phyloP scores from a whole-genome alignment of 2,888 invertebrate genomes.

The Heteropelma amictum region DNA sequence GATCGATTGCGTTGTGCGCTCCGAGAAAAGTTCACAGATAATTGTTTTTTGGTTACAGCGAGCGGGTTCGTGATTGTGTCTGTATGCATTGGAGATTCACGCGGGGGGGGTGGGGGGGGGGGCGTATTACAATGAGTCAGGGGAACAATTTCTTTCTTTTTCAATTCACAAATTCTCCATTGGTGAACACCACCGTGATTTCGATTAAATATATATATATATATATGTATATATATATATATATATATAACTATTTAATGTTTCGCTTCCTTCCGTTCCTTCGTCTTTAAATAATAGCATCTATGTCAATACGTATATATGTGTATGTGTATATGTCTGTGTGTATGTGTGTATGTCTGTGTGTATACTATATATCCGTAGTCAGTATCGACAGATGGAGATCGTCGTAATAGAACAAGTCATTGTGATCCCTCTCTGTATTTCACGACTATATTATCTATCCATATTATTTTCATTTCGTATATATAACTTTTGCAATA shows the following conservation, averaged over 20 bases:
- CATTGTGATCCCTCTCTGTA: conserved; percentile 15
- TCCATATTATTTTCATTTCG: conserved; percentile 5
- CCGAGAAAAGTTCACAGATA: conserved; percentile 38
- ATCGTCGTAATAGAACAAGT: conserved; percentile 26
- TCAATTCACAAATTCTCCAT: conserved; percentile 23
- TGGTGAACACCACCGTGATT: conserved; percentile 27
- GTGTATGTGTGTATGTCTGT: background rate
- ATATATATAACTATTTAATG: conserved; percentile 23
- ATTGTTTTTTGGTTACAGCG: background rate
- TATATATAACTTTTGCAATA: conserved; percentile 41
- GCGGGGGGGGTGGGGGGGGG: too few species aligned
- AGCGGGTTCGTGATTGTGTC: background rate
- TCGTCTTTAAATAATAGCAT: conserved; percentile 38
- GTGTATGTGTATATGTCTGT: background rate
- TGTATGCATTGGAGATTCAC: conserved; percentile 10
- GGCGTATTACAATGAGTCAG: conserved; percentile 27
- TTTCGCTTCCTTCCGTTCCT: conserved; percentile 13
- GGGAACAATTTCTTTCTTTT: background rate
- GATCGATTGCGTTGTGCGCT: conserved; percentile 48
- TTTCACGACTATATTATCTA: conserved; percentile 31
- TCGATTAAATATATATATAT: conserved; percentile 20
- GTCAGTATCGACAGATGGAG: conserved; percentile 41
- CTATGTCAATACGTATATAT: conserved; percentile 2
- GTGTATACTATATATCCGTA: conserved; percentile 25
- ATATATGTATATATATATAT: too few species aligned